Percentiles rank a stretch among this genome's conserved stretches.
phyloP scores from a whole-genome alignment of 2,113 vertebrate genomes.

The Uropsilus gracilis region DNA sequence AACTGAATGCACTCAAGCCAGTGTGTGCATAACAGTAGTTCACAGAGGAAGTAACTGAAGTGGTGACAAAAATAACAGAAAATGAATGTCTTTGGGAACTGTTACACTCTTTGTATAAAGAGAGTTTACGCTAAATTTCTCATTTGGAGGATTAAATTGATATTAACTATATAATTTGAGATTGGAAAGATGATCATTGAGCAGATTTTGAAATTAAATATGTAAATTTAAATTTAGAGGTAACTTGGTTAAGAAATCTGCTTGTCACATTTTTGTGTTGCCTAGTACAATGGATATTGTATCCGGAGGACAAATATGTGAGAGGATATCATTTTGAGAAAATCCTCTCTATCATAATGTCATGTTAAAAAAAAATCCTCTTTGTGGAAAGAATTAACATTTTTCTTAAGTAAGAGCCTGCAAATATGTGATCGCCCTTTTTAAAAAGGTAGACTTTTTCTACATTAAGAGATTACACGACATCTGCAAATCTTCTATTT shows the following conservation, averaged over 20 bases:
- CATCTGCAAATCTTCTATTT: neutral
- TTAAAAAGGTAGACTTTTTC: neutral
- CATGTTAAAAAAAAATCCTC: neutral
- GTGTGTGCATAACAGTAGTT: neutral
- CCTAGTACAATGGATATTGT: neutral
- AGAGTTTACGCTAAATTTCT: neutral
- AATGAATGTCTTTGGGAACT: neutral
- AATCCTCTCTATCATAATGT: neutral
- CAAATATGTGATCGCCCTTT: neutral
- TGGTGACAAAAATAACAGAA: neutral
- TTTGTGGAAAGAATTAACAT: neutral
- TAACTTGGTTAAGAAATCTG: neutral
- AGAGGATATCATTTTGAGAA: neutral
- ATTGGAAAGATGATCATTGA: conserved; percentile 1
- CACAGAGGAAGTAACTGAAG: neutral
- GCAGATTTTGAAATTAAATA: neutral
- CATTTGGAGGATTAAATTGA: neutral
- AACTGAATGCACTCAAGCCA: neutral
- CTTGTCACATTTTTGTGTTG: neutral
- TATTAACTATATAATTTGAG: neutral
- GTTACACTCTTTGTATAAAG: no score
- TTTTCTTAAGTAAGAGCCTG: neutral
- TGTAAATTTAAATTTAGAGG: neutral
- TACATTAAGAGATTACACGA: neutral
- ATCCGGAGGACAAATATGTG: neutral